Percentiles rank a stretch among this genome's conserved stretches.
These are phyloP conservation scores for Lissocephala sabroskyi DNA, from an alignment of 2,888 invertebrate species.

Conservation along the genomic window DNA sequence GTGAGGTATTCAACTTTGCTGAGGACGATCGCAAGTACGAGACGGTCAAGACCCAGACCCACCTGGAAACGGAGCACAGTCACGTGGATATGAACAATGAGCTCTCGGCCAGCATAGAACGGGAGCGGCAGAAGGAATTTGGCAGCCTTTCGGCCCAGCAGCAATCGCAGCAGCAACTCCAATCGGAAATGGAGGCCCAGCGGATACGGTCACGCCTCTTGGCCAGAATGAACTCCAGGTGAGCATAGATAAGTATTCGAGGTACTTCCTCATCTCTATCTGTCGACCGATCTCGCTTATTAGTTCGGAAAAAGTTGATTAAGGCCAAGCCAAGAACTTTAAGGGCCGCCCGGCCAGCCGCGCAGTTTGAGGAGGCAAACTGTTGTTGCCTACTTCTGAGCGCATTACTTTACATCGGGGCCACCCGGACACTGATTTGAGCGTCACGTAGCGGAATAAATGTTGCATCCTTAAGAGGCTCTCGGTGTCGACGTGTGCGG, in stretches of 20 bases:
- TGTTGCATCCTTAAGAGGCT: constrained; percentile 56
- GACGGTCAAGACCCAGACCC: constrained; percentile 75
- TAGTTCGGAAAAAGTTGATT: no score
- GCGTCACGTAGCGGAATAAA: constrained; percentile 36
- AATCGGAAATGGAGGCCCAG: constrained; percentile 74
- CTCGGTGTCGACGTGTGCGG: constrained; percentile 28
- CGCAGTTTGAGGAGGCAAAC: constrained; percentile 6
- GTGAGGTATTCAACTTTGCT: constrained; percentile 87
- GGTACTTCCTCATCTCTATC: no score
- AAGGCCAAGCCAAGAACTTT: no score
- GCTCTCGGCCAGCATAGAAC: constrained; percentile 85
- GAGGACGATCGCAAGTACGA: constrained; percentile 86
- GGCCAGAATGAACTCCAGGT: constrained; percentile 72
- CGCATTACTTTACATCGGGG: constrained; percentile 43
- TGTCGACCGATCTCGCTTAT: no score
- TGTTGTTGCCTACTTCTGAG: constrained; percentile 41
- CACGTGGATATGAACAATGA: constrained; percentile 81
- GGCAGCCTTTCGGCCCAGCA: constrained; percentile 13
- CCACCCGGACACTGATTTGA: not conserved
- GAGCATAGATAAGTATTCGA: constrained; percentile 40
- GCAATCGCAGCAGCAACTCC: constrained; percentile 67
- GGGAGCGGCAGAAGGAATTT: constrained; percentile 80
- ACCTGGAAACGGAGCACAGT: constrained; percentile 71
- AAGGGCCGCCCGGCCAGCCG: no score
- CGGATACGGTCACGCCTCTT: constrained; percentile 71